Evolutionary conservation across 1,140 invertebrate species (phyloP), one percentile per base, ranked within the genome.

Genomic region (Rhagoletis pomonella): DNA sequence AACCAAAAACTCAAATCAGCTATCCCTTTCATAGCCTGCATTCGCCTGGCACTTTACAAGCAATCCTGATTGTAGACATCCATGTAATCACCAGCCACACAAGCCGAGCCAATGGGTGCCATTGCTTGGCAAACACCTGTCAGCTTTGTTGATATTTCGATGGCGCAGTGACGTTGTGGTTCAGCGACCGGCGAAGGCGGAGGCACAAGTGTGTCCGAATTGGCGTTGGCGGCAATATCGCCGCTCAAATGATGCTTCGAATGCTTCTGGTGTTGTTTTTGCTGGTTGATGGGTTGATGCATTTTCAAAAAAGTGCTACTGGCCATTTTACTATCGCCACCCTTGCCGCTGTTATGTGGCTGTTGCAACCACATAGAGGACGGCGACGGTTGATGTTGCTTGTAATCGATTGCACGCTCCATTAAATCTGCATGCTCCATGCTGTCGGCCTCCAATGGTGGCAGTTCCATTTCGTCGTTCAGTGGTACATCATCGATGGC

Each of bases 31-130:
- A 55, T 55, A 7, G n/a, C 14, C 47, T 0, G 6, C 73, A 55
- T n/a, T 55, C 47, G 10, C 9, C 73, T 12, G 17, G 5, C 14
- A 39, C 14, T 87, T 87, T 88, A 89, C 87, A 88, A 84, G 86
- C 89, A 89, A 17, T 88, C 87, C 17, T 88, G 89, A 67, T 90
- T 90, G 84, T 91, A 91, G 81, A 92, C 88, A 69, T 91, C 92
- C 89, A 92, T 90, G 47, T 92, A 89, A 29, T 93, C 90, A n/a
- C 91, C 92, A 65, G 91, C 89, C 55, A 91, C 89, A 50, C 92
- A 93, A 84, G 89, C 89, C 58, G 89, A 90, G 47, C 91, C 90
- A 9, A 89, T 88, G 42, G 88, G 88, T 44, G 65, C 39, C 90
- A 92, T 90, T 9, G 90, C 87, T 69, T 92, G 88, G 62, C 92